Conservation (phyloP, 2,888 invertebrate species). For the Catocala nupta region DNA sequence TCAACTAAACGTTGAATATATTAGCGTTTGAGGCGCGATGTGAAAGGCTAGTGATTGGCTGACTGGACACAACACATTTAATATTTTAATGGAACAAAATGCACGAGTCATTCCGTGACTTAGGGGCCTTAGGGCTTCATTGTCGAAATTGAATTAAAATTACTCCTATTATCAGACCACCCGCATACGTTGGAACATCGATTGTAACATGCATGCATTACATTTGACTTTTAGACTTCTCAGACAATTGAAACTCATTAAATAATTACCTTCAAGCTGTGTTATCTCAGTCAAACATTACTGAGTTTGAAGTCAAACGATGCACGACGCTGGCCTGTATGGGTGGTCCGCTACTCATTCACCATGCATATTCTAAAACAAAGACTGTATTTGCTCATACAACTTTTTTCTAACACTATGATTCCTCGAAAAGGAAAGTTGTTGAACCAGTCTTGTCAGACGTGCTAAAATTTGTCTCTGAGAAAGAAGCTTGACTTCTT, state of each 20-base stretch:
- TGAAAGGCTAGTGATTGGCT: conserved; percentile 19
- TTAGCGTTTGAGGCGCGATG: conserved; percentile 11
- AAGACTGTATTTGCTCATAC: conserved; percentile 31
- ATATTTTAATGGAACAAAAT: conserved; percentile 36
- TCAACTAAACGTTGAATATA: conserved; percentile 1
- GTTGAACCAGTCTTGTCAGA: conserved; percentile 58
- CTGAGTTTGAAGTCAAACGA: conserved; percentile 42
- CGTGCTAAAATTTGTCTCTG: conserved; percentile 75
- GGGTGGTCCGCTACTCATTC: conserved; percentile 61
- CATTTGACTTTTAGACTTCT: conserved; percentile 41
- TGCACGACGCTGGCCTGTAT: conserved; percentile 49
- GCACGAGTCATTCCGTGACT: conserved; percentile 39
- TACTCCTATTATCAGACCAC: conserved; percentile 73
- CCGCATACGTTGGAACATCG: conserved; percentile 65
- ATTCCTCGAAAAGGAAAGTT: conserved; percentile 65
- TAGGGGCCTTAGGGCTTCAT: conserved; percentile 46
- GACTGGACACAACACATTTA: conserved; percentile 29
- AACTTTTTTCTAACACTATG: conserved; percentile 43
- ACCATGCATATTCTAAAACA: conserved; percentile 36
- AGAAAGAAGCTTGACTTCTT: conserved; percentile 58
- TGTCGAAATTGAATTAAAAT: conserved; percentile 69
- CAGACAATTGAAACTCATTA: conserved; percentile 51
- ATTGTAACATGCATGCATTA: conserved; percentile 52
- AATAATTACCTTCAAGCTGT: conserved; percentile 52
- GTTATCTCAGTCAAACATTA: conserved; percentile 56